Percentiles rank a stretch among this genome's conserved stretches.
Conservation (phyloP, 2,797 vertebrate genomes). For the Sebastes matsubarae region DNA sequence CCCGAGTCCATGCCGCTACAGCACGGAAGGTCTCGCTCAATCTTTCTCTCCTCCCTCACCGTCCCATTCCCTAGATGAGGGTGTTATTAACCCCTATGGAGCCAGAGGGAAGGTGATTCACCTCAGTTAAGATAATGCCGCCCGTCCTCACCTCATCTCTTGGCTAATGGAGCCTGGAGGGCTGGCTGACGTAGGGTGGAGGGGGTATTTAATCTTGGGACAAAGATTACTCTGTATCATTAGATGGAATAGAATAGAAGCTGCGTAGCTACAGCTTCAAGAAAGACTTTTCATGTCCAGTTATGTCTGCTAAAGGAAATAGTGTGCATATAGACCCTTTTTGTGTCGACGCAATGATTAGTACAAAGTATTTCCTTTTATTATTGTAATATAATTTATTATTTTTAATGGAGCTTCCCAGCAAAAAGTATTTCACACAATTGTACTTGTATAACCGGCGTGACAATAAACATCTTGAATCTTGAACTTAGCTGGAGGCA, state of each 20-base stretch:
- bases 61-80: constrained; percentile 42
- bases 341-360: no score
- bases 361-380: no score
- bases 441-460: no score
- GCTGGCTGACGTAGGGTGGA: constrained; percentile 34
- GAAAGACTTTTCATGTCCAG: not conserved
- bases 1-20: constrained; percentile 24
- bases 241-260: constrained; percentile 13
- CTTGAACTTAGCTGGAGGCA: no score
- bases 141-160: constrained; percentile 69
- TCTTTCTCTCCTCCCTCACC: constrained; percentile 1
- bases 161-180: constrained; percentile 71
- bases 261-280: constrained; percentile 8
- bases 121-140: constrained; percentile 69
- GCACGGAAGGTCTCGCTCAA: constrained; percentile 1
- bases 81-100: constrained; percentile 66
- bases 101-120: constrained; percentile 68
- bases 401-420: no score
- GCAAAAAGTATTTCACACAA: no score
- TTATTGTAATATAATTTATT: no score
- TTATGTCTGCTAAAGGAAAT: constrained; percentile 6
- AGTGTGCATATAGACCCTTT: not conserved
- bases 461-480: no score
- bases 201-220: constrained; percentile 55
- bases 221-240: constrained; percentile 48